Percentiles rank a stretch among this genome's conserved stretches.
These are phyloP conservation scores for Oophaga sylvatica DNA, from an alignment of 2,797 vertebrate genomes.

Conservation along the genomic window DNA sequence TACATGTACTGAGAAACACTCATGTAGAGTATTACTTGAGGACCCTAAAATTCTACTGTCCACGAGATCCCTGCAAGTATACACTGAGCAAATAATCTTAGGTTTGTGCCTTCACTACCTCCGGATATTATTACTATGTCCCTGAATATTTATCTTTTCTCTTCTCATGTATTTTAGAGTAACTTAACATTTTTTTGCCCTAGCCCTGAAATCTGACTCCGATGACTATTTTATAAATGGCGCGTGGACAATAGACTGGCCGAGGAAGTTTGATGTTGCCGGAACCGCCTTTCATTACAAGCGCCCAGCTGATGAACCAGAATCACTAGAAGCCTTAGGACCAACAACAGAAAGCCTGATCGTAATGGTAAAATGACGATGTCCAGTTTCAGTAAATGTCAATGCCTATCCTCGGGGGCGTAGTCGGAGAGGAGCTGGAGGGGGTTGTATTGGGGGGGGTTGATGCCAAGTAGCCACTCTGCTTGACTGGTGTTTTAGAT, in stretches of 20 bases:
- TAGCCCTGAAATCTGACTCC: conserved; percentile 93
- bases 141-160: neutral
- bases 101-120: no score
- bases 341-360: conserved; percentile 92
- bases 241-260: conserved; percentile 99
- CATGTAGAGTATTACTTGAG: no score
- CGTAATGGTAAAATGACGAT: conserved; percentile 86
- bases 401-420: neutral
- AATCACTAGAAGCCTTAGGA: conserved; percentile 92
- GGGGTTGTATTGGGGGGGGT: neutral
- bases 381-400: neutral
- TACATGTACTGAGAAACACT: no score
- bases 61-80: no score
- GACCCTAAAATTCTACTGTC: no score
- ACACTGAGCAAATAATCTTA: no score
- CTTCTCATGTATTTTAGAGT: neutral
- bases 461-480: neutral
- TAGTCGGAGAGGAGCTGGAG: neutral
- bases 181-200: conserved; percentile 5
- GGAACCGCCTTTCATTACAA: conserved; percentile 96
- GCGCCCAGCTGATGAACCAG: conserved; percentile 91
- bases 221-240: conserved; percentile 98
- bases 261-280: conserved; percentile 94
- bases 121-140: neutral
- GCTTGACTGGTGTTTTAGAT: neutral